Base-by-base conservation (phyloP, 2,113 vertebrate species). In the Tinamus guttatus region DNA sequence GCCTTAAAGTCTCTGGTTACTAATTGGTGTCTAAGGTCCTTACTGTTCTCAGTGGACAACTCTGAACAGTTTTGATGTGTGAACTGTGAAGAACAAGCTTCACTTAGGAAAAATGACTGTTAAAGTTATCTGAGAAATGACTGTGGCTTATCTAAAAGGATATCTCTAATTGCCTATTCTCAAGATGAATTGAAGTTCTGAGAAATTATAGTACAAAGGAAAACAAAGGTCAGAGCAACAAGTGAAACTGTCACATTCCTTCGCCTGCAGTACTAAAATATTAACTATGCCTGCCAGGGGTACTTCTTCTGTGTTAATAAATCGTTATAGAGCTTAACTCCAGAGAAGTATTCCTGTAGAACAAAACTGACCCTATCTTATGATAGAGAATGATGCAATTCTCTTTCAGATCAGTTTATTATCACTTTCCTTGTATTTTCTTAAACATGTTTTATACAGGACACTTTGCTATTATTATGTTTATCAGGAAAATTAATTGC, bases 221-320 rank as follows among this genome's bases (percentile, higher is more conserved):
- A 96, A 95, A 95, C 89, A 95, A 95, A 96, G 92, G 85, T 85
- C 95, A 95, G 24, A 93, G 59, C 78, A 85, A 81, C 85, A 94
- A 95, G 93, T 89, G 74, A 96, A 81, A 71, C 81, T 96, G 91
- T 90, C 94, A 92, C 80, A 94, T 96, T 91, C 92, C 58, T 69
- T 91, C 0, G 5, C 45, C 70, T 80, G 41, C 41, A 59, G 65
- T 91, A 89, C 62, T 96, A 60, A 96, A 96, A 95, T 96, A 97
- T 96, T 97, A 96, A 96, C 71, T 52, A 70, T 85, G 81, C 90
- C 91, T 97, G 76, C 75, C 52, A 86, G 89, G 75, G 52, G 64
- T 85, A 63, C 79, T 91, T 90, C 93, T 95, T 11, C 1, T 81
- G 45, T 87, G 71, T 86, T 95, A 91, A 95, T 95, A 95, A 95